These are phyloP conservation scores for Drosophila planitibia DNA, from an alignment of 2,888 invertebrate genomes.

Conservation along the genomic window DNA sequence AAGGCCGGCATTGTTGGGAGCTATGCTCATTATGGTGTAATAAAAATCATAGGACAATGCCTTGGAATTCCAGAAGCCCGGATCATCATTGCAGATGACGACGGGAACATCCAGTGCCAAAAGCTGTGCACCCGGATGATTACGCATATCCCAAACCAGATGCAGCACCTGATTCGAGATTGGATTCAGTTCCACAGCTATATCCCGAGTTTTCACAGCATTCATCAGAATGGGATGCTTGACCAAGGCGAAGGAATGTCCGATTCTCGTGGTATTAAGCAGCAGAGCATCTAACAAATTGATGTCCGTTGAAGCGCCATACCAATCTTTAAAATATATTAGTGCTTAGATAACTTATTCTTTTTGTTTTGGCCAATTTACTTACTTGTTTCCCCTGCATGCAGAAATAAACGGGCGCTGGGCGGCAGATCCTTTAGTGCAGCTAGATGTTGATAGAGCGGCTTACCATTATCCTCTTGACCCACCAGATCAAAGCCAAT, in stretches of 20 bases:
- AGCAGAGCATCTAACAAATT: constrained; percentile 87
- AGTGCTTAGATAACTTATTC: no score
- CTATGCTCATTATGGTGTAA: constrained; percentile 89
- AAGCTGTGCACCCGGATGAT: constrained; percentile 88
- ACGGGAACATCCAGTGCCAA: constrained; percentile 87
- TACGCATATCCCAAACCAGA: constrained; percentile 88
- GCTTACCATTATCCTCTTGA: constrained; percentile 88
- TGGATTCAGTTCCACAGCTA: constrained; percentile 84
- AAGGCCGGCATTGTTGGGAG: constrained; percentile 87
- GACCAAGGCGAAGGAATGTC: constrained; percentile 83
- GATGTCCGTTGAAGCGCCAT: constrained; percentile 86
- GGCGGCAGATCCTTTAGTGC: constrained; percentile 72
- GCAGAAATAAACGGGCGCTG: constrained; percentile 87
- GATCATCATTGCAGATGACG: constrained; percentile 89
- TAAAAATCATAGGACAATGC: constrained; percentile 89
- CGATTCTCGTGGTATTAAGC: constrained; percentile 84
- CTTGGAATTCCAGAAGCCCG: constrained; percentile 88
- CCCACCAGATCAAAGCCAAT: constrained; percentile 90
- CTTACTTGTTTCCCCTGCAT: constrained; percentile 88
- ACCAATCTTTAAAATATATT: constrained; percentile 85
- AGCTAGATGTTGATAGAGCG: constrained; percentile 83
- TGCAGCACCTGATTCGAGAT: constrained; percentile 86
- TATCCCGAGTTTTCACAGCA: constrained; percentile 79
- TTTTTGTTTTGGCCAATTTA: neutral
- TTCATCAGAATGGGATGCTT: constrained; percentile 85